These are phyloP conservation scores for Branchinecta lindahli DNA, from an alignment of 1,140 invertebrate species.

Conservation along the genomic window DNA sequence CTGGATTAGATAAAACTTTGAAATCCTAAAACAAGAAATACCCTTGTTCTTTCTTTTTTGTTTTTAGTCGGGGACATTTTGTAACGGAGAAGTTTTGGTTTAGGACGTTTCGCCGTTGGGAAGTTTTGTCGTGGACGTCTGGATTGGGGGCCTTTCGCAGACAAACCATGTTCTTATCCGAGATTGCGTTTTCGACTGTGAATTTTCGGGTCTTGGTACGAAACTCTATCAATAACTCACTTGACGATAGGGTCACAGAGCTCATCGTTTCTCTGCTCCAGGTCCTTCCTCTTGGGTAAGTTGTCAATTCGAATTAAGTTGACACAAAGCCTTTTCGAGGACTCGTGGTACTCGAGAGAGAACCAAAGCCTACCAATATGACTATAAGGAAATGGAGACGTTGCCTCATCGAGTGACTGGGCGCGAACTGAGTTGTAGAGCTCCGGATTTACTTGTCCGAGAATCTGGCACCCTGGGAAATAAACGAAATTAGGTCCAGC, in stretches of 20 bases:
- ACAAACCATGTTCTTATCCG: too few relatives aligned
- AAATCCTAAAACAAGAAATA: too few relatives aligned
- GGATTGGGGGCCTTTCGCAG: too few relatives aligned
- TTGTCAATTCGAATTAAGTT: neutral
- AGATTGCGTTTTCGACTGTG: too few relatives aligned
- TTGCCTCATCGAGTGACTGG: neutral
- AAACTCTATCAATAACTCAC: neutral
- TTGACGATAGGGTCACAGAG: neutral
- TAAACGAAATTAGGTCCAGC: too few relatives aligned
- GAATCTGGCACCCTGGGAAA: neutral
- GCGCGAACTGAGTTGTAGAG: neutral
- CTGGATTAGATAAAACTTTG: too few relatives aligned
- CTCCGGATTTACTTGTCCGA: constrained; percentile 1
- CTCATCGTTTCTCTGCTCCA: neutral
- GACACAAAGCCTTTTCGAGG: neutral
- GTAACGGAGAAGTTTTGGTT: too few relatives aligned
- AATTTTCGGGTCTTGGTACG: too few relatives aligned
- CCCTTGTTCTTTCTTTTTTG: too few relatives aligned
- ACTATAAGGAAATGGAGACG: neutral
- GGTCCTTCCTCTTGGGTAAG: neutral
- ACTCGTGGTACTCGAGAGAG: neutral
- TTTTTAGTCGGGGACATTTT: too few relatives aligned
- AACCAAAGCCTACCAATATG: neutral
- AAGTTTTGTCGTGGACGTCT: too few relatives aligned
- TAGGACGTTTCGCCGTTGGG: too few relatives aligned